These are phyloP conservation scores for Diarsia mendica DNA, from an alignment of 2,888 invertebrate species.

Conservation along the genomic window DNA sequence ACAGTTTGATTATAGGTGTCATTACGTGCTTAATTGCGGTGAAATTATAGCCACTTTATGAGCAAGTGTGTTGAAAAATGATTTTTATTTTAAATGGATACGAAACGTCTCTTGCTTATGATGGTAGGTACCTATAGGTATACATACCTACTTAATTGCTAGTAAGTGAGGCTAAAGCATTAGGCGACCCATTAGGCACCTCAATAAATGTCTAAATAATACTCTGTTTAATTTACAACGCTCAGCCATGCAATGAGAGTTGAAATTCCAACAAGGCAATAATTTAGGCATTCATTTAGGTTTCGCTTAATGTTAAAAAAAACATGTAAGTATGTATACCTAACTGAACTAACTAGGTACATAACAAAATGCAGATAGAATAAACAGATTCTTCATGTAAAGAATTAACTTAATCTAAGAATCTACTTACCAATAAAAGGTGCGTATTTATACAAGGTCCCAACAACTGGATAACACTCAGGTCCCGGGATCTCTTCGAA, in stretches of 20 bases:
- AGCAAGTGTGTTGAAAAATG: too few species aligned
- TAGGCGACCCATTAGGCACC: neutral
- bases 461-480: conserved; percentile 93
- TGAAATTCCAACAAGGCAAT: neutral
- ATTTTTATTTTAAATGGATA: too few species aligned
- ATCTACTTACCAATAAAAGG: conserved; percentile 92
- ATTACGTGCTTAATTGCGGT: too few species aligned
- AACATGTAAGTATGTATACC: neutral
- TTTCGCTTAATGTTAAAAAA: neutral
- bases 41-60: too few species aligned
- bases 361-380: neutral
- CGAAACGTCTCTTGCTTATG: too few species aligned
- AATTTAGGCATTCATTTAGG: neutral
- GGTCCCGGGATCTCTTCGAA: conserved; percentile 96
- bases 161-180: neutral
- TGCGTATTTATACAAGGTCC: conserved; percentile 94
- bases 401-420: neutral
- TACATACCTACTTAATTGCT: neutral
- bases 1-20: too few species aligned
- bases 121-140: too few species aligned
- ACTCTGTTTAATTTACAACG: neutral
- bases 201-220: neutral
- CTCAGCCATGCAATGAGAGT: neutral
- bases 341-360: neutral
- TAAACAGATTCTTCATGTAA: neutral